A percentile compares a stretch with the other conserved stretches of the same genome.
phyloP scores from a whole-genome alignment of 2,113 vertebrate genomes.

The Noctilio leporinus region DNA sequence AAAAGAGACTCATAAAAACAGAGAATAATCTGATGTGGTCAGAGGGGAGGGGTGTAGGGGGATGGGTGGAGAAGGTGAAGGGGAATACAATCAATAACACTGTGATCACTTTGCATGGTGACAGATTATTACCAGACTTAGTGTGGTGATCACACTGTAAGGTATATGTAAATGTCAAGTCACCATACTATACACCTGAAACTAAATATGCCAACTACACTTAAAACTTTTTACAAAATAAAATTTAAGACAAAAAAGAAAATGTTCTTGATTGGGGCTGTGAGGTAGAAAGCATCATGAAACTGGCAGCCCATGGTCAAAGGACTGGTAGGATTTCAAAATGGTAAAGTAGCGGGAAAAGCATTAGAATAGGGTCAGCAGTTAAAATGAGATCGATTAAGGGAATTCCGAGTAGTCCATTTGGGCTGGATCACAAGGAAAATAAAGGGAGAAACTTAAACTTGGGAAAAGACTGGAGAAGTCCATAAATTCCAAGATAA shows the following conservation, averaged over 20 bases:
- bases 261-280: background rate
- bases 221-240: background rate
- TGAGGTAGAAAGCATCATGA: background rate
- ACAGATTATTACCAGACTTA: background rate
- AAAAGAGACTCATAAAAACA: background rate
- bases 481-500: background rate
- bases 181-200: background rate
- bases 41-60: background rate
- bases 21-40: background rate
- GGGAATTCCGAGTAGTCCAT: background rate
- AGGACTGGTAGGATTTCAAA: background rate
- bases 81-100: background rate
- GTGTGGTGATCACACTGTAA: background rate
- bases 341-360: background rate
- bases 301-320: background rate
- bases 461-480: background rate
- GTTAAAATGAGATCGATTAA: background rate
- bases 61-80: background rate
- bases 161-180: background rate
- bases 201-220: background rate
- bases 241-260: background rate
- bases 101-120: background rate
- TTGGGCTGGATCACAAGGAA: background rate
- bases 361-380: background rate
- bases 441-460: background rate